phyloP scores from a whole-genome alignment of 2,797 vertebrate species.

The Tragelaphus oryx region DNA sequence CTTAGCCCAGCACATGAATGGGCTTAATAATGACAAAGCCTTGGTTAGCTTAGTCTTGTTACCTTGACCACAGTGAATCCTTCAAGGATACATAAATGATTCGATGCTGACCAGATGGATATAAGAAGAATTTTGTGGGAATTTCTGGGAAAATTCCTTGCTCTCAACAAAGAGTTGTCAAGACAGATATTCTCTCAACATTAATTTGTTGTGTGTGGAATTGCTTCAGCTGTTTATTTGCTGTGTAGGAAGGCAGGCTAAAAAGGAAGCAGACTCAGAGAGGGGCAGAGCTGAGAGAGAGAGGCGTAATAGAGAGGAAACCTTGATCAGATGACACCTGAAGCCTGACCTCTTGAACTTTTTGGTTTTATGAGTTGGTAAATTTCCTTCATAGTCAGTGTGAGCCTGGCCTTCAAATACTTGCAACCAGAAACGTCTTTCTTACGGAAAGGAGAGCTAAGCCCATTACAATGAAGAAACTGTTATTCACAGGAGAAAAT shows the following conservation, averaged over 20 bases:
- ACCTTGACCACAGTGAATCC: background rate
- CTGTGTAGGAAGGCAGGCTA: background rate
- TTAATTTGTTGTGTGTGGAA: background rate
- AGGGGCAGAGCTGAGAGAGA: background rate
- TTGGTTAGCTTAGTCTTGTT: background rate
- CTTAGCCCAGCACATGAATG: background rate
- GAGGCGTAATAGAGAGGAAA: background rate
- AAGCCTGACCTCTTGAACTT: background rate
- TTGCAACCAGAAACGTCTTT: background rate
- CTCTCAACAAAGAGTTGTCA: background rate
- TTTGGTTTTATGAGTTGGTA: background rate
- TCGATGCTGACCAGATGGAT: background rate
- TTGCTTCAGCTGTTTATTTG: background rate
- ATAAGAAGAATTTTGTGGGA: background rate
- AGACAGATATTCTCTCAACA: background rate
- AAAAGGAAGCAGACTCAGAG: background rate
- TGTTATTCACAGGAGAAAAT: slow-evolving; percentile 4
- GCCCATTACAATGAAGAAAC: background rate
- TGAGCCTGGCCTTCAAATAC: background rate
- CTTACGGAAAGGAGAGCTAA: background rate
- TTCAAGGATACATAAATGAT: background rate
- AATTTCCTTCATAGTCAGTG: background rate
- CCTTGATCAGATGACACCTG: background rate
- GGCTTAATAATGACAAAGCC: background rate
- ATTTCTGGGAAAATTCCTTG: background rate